phyloP scores from a whole-genome alignment of 2,888 invertebrate species.

The Chesias legatella region DNA sequence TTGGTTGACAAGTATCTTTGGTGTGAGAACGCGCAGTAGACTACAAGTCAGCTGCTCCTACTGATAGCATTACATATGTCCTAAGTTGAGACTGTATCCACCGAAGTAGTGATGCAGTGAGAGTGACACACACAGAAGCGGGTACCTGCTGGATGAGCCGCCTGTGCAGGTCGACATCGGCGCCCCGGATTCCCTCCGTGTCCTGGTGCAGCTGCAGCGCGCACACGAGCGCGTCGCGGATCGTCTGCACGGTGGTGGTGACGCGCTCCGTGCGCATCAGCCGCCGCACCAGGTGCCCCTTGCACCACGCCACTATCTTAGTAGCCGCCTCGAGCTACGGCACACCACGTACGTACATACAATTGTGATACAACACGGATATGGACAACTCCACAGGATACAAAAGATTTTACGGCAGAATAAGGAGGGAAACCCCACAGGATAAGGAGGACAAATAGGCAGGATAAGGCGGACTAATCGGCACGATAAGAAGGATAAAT shows the following conservation, averaged over 20 bases:
- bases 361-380: conserved; percentile 37
- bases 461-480: too few relatives aligned
- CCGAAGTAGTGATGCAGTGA: too few relatives aligned
- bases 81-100: too few relatives aligned
- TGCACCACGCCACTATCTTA: conserved; percentile 83
- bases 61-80: too few relatives aligned
- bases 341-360: conserved; percentile 41
- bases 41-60: too few relatives aligned
- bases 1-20: too few relatives aligned
- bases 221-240: conserved; percentile 88
- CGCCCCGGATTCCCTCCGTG: conserved; percentile 78
- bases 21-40: too few relatives aligned
- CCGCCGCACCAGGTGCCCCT: conserved; percentile 90
- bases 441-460: too few relatives aligned
- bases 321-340: conserved; percentile 80
- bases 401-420: background rate
- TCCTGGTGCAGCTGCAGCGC: conserved; percentile 87
- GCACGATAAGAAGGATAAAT: too few relatives aligned
- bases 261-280: conserved; percentile 91
- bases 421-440: too few relatives aligned
- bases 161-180: conserved; percentile 86
- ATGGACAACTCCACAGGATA: background rate
- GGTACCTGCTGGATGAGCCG: conserved; percentile 85
- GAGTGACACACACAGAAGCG: background rate
- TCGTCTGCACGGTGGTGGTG: conserved; percentile 88